These are phyloP conservation scores for Erpetoichthys calabaricus DNA, from an alignment of 2,797 vertebrate species.

Conservation along the genomic window DNA sequence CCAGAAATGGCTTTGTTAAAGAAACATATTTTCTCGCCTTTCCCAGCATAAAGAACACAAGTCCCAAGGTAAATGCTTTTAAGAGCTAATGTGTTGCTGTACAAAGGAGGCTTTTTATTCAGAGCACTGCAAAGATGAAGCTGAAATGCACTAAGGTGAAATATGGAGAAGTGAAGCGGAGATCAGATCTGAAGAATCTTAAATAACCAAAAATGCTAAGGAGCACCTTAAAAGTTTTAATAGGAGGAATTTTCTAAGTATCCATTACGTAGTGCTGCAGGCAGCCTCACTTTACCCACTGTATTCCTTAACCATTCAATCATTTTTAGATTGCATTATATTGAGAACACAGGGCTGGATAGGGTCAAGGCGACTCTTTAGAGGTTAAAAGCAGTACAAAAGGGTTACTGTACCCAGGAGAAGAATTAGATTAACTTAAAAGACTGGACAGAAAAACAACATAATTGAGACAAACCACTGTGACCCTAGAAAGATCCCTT, in stretches of 20 bases:
- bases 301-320: conserved; percentile 25
- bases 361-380: conserved; percentile 60
- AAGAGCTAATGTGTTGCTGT: conserved; percentile 42
- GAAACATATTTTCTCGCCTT: conserved; percentile 56
- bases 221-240: conserved; percentile 17
- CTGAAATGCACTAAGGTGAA: conserved; percentile 34
- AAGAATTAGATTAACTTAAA: conserved; percentile 67
- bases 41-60: conserved; percentile 49
- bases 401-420: conserved; percentile 57
- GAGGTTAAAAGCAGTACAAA: conserved; percentile 71
- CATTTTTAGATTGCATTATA: conserved; percentile 22
- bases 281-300: conserved; percentile 14
- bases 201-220: conserved; percentile 25
- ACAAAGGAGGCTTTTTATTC: conserved; percentile 46
- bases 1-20: conserved; percentile 31
- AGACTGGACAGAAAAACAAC: conserved; percentile 51
- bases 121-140: conserved; percentile 33
- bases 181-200: conserved; percentile 58
- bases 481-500: conserved; percentile 36
- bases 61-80: conserved; percentile 60
- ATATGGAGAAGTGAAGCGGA: conserved; percentile 39
- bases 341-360: conserved; percentile 29
- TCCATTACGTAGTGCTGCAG: conserved; percentile 18
- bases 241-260: conserved; percentile 27
- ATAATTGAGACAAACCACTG: conserved; percentile 57